phyloP scores from a whole-genome alignment of 2,113 vertebrate genomes.

The Columbina picui region DNA sequence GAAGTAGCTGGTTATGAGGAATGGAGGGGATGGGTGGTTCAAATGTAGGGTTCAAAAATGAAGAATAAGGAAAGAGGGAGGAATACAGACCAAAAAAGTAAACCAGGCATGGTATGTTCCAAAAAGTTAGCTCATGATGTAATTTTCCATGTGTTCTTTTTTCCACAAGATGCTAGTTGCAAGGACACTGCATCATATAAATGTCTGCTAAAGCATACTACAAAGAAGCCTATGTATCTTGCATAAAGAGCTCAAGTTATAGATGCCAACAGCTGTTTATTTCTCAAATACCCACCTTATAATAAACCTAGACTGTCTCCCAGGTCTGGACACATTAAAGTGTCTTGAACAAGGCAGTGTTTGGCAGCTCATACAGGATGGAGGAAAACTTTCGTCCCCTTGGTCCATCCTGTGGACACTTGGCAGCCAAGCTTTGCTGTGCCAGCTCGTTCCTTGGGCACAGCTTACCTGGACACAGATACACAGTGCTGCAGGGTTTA shows the following conservation, averaged over 20 bases:
- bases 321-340: neutral
- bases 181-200: neutral
- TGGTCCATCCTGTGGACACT: neutral
- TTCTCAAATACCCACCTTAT: neutral
- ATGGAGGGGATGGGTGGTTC: neutral
- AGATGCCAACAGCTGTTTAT: neutral
- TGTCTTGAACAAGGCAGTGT: neutral
- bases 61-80: neutral
- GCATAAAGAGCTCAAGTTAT: neutral
- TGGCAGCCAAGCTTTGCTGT: neutral
- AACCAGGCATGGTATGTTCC: neutral
- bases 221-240: neutral
- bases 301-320: neutral
- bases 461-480: neutral
- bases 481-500: neutral
- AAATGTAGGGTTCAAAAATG: neutral
- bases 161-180: constrained; percentile 1
- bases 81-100: neutral
- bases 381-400: neutral
- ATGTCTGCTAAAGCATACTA: neutral
- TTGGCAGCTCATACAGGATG: neutral
- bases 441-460: neutral
- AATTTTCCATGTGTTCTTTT: constrained; percentile 56
- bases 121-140: constrained; percentile 14
- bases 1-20: constrained; percentile 1